Percentiles rank a stretch among this genome's conserved stretches.
These are phyloP conservation scores for Amphipyra tragopoginis DNA, from an alignment of 2,888 invertebrate species.

Conservation along the genomic window DNA sequence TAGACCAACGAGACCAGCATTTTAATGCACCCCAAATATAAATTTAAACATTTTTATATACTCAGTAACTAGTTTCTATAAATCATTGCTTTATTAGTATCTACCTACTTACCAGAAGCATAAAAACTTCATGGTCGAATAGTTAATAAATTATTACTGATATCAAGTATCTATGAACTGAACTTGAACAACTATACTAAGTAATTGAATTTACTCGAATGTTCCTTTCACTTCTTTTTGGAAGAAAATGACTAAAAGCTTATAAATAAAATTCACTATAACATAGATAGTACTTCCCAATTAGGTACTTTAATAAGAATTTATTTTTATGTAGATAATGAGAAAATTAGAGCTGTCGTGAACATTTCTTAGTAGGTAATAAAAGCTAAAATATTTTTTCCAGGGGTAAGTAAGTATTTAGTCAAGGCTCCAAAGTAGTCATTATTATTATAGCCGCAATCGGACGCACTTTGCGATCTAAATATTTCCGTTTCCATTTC, in stretches of 20 bases:
- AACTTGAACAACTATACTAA: background rate
- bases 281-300: background rate
- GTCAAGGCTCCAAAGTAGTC: too few species aligned
- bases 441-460: too few species aligned
- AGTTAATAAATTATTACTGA: too few species aligned
- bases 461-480: background rate
- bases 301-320: background rate
- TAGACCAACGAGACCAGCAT: too few species aligned
- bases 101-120: too few species aligned
- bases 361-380: conserved; percentile 5
- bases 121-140: too few species aligned
- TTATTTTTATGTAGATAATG: background rate
- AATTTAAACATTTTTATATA: too few species aligned
- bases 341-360: conserved; percentile 3
- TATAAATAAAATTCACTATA: background rate
- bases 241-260: background rate
- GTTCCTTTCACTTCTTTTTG: background rate
- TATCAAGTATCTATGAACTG: too few species aligned
- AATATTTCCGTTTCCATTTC: conserved; percentile 23
- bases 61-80: too few species aligned
- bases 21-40: too few species aligned
- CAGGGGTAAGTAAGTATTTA: background rate
- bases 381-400: background rate
- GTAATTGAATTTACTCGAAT: conserved; percentile 2
- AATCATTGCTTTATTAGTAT: too few species aligned